These are phyloP conservation scores for Rhamnusium bicolor DNA, from an alignment of 2,888 invertebrate genomes.

Conservation along the genomic window DNA sequence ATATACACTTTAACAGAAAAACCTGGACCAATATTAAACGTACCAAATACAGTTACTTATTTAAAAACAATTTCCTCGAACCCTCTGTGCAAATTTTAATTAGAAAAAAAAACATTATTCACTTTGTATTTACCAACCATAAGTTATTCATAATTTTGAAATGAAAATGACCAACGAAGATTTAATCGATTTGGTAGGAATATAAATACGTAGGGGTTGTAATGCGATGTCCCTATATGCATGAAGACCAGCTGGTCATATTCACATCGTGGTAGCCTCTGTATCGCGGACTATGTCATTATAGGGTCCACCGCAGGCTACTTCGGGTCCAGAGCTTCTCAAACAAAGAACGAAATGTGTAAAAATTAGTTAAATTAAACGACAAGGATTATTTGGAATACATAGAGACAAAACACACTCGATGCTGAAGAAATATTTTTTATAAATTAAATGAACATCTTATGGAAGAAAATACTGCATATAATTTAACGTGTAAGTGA, in stretches of 20 bases:
- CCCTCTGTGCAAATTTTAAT: neutral
- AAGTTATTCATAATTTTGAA: constrained; percentile 6
- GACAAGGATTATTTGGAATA: too few relatives aligned
- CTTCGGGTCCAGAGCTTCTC: neutral
- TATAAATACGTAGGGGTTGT: neutral
- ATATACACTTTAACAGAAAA: too few relatives aligned
- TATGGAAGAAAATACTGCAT: too few relatives aligned
- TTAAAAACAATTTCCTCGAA: constrained; percentile 2
- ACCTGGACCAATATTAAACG: too few relatives aligned
- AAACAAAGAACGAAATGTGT: too few relatives aligned
- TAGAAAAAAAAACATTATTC: neutral
- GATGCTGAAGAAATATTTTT: too few relatives aligned
- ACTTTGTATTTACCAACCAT: neutral
- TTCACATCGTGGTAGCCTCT: neutral
- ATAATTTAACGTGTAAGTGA: too few relatives aligned
- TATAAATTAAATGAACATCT: too few relatives aligned
- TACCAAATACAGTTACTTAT: neutral
- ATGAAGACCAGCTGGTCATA: neutral
- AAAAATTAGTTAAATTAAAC: too few relatives aligned
- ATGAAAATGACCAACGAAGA: constrained; percentile 11
- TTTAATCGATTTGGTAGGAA: constrained; percentile 17
- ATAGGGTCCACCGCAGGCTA: neutral
- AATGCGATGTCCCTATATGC: neutral
- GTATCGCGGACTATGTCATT: neutral
- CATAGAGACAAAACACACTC: too few relatives aligned